Evolutionary conservation across 2,888 invertebrate genomes (phyloP).

Genomic region (Pollenia griseotomentosa): DNA sequence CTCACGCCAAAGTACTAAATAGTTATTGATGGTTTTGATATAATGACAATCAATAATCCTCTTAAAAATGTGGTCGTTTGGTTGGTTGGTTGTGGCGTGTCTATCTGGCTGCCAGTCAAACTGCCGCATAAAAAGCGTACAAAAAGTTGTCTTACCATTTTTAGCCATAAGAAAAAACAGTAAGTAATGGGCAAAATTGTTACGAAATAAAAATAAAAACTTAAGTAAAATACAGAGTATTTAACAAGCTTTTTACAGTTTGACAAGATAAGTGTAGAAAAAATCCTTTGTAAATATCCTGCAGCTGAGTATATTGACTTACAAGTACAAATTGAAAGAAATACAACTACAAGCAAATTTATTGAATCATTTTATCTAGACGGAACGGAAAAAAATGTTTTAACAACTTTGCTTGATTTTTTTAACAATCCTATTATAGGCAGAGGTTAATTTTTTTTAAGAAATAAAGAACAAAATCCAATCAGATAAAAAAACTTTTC

Average conservation of each 20-base stretch:
- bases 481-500: no score
- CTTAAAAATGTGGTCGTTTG: constrained; percentile 55
- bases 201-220: not conserved
- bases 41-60: constrained; percentile 69
- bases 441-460: no score
- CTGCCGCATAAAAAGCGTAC: not conserved
- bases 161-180: not conserved
- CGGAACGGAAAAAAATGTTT: no score
- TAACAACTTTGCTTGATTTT: no score
- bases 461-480: no score
- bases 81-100: constrained; percentile 4
- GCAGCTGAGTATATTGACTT: not conserved
- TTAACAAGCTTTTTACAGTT: constrained; percentile 42
- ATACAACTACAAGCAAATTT: constrained; percentile 1
- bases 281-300: constrained; percentile 45
- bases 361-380: not conserved
- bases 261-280: not conserved
- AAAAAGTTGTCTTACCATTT: constrained; percentile 24
- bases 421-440: no score
- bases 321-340: not conserved
- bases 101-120: constrained; percentile 19
- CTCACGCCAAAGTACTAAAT: not conserved
- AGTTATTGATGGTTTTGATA: constrained; percentile 53
- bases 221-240: not conserved
- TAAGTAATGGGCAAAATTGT: not conserved